Evolutionary conservation across 2,797 vertebrate species (phyloP), one percentile per base, ranked within the genome.

Genomic region (Sebastes itinus): DNA sequence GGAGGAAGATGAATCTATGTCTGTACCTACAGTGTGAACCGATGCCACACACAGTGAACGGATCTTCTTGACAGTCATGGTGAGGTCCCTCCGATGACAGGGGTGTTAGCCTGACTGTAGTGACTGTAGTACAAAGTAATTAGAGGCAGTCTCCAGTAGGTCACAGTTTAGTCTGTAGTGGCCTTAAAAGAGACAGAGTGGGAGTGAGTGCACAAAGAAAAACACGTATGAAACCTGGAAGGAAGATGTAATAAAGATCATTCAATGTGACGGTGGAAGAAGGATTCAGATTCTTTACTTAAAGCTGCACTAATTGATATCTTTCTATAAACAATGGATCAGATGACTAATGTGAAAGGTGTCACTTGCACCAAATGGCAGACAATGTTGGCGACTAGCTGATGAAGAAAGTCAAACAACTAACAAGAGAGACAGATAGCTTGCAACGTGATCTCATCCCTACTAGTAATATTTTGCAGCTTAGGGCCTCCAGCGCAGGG

Each of bases 101-200:
- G 82, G 82, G 76, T 83, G 82, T 84, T 58, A 78, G 83, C 72
- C 72, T 60, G 78, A 78, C 81, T 83, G 56, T 61, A 90, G 82
- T 69, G 84, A 88, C 89, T 91, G 84, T 67, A 90, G 87, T 78
- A 82, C 85, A 84, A 83, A 86, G 90, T 95, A 94, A 95, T 95
- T 94, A 94, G 84, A 94, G 92, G 52, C 88, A 88, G 88, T 89
- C 91, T 92, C 87, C 88, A 87, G 88, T 25, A 73, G 92, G 88
- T 94, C 91, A 94, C 91, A 93, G 94, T 94, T 95, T 95, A 95
- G 95, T 95, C 94, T 95, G 58, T 92, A 90, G 85, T 74, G 72
- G 89, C 83, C 85, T 78, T 88, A 72, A 66, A 84, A 91, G 91
- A 92, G 90, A 93, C 90, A 89, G 92, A 91, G 94, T 93, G 94